phyloP scores from a whole-genome alignment of 2,113 vertebrate species.

The Bucco capensis region DNA sequence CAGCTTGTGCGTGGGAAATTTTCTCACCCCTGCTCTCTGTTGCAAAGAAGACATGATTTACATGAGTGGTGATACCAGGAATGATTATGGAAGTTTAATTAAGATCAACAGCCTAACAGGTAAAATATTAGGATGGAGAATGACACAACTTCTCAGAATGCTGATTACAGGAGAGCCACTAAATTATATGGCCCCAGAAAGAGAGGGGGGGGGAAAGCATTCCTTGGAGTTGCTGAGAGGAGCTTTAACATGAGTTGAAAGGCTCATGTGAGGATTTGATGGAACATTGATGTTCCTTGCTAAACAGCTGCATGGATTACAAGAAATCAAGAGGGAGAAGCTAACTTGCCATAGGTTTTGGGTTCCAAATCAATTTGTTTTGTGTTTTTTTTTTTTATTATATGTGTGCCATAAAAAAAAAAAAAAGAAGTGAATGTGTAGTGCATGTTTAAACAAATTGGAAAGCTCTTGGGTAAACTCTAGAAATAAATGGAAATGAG shows the following conservation, averaged over 20 bases:
- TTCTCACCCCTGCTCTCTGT: neutral
- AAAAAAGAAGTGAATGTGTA: neutral
- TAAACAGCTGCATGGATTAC: neutral
- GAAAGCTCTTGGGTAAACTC: neutral
- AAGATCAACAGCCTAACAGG: neutral
- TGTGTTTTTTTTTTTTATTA: neutral
- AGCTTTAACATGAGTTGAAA: neutral
- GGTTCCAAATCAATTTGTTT: neutral
- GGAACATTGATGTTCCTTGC: neutral
- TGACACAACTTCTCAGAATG: neutral
- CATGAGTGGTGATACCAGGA: neutral
- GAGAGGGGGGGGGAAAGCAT: fast-evolving
- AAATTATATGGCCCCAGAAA: neutral
- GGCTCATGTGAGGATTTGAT: neutral
- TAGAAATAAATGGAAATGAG: neutral
- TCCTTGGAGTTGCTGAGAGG: neutral
- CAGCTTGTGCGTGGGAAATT: neutral
- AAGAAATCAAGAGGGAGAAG: neutral
- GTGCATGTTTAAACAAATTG: neutral
- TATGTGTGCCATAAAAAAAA: neutral
- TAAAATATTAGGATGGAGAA: neutral
- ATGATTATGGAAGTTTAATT: neutral
- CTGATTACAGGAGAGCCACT: neutral
- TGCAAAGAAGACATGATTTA: neutral
- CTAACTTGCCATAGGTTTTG: neutral